Base-by-base conservation (phyloP, 2,888 invertebrate species). In the Lutraria lutraria region DNA sequence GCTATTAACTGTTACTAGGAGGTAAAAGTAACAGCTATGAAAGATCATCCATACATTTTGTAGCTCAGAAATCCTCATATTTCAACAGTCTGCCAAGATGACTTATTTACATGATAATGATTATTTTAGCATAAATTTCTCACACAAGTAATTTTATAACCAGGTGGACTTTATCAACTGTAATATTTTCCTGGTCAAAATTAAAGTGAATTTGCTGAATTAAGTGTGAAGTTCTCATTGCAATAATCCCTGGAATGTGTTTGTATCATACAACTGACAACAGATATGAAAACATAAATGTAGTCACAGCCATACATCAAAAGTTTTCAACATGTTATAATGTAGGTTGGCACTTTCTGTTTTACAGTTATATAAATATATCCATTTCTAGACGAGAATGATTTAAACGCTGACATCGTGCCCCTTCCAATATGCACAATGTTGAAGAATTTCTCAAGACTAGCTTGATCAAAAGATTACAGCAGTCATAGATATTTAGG, bases 141-240 rank as follows among this genome's bases (percentile, higher is more conserved):
- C 84, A 84, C 84, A 76, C 68, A 72, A 76, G 76, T 8, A 53
- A 76, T 76, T 25, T 34, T 21, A 54, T 53, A 25, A 81, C 84
- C 84, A 84, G 84, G 84, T 84, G 84, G 76, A 84, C 54, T 76
- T 84, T 54, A 21, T 84, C 84, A 84, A 53, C 76, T 31, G 13
- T 76, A 84, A 72, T 72, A 84, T 84, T 76, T 84, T 84, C 84
- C 84, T 84, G 76, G 84, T 84, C 84, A 84, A 84, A 76, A 76
- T 34, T 34, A 34, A 34, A 34, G 34, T 34, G 16, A 76, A 76
- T 34, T 63, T 76, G 19, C 76, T 19, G 34, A 76, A 76, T 76
- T 19, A 76, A 76, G 31, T 31, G 76, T 31, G 13, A 34, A 19
- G 76, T 76, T 34, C 76, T 25, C 76, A 76, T 76, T 31, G 76